These are phyloP conservation scores for Sinocyclocheilus anshuiensis DNA, from an alignment of 2,113 vertebrate species.

Conservation along the genomic window DNA sequence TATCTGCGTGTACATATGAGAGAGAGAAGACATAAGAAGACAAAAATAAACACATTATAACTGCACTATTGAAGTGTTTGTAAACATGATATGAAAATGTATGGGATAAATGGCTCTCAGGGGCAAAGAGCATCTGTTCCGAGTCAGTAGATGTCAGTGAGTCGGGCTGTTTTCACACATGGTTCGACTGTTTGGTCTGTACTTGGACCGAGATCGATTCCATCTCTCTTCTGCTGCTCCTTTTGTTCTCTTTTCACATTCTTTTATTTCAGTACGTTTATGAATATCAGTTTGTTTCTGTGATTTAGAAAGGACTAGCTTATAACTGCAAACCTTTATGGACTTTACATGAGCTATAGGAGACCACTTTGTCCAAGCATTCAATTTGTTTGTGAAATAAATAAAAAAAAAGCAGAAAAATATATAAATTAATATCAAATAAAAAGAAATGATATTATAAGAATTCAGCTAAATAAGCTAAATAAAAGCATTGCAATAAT, in stretches of 20 bases:
- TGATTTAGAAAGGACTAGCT: background rate
- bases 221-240: background rate
- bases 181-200: background rate
- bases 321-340: background rate
- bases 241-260: background rate
- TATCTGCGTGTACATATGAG: background rate
- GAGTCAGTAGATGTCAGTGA: background rate
- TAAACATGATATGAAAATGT: background rate
- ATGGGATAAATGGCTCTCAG: background rate
- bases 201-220: background rate
- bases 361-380: background rate
- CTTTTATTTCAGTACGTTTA: background rate
- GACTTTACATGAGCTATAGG: background rate
- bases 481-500: too few relatives aligned
- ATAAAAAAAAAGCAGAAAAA: too few relatives aligned
- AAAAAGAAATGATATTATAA: too few relatives aligned
- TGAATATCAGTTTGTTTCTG: background rate
- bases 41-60: slow-evolving; percentile 22
- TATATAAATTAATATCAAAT: too few relatives aligned
- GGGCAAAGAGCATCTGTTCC: background rate
- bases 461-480: too few relatives aligned
- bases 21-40: slow-evolving; percentile 28
- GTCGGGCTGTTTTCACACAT: background rate
- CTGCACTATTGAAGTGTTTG: background rate
- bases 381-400: background rate